Evolutionary conservation across 2,797 vertebrate species (phyloP), one percentile per base, ranked within the genome.

Genomic region (Clarias platycephalus): DNA sequence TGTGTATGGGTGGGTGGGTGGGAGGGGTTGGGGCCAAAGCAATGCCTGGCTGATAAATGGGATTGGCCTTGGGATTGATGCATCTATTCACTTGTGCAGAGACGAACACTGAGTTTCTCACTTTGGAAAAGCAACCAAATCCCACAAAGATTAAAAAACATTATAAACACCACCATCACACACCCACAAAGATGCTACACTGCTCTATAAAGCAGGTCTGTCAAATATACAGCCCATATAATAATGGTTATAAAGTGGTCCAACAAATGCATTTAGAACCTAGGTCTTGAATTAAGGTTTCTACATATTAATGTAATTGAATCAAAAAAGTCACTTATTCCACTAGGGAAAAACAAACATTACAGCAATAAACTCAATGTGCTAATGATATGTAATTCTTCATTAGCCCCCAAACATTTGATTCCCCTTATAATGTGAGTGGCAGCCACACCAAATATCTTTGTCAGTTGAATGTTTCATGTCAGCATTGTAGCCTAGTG

Each of bases 111-210:
- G 63, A 67, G 63, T 44, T 80, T 80, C 40, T 67, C 28, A 80
- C 63, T 80, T 9, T 49, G 16, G 64, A 57, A 31, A 53, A 70
- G 26, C 12, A 70, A 55, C 28, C 28, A 24, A 68, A 57, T 49
- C 80, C 57, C 49, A 55, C 57, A 68, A 67, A 44, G 72, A 28
- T 8, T 12, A 49, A 63, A 82, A 34, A 82, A 24, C 37, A 26
- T 86, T 87, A 85, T 85, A 74, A 90, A 86, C 89, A 90, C 86
- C 81, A 67, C 44, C 44, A 84, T 79, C 66, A 34, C 28, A 71
- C n/a, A 55, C 72, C 31, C 53, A 31, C 55, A 77, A 55, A 49
- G 2, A 13, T 3, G 4, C 26, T 4, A 37, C 37, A 37, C 31
- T 15, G 62, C 20, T n/a, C 31, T 16, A 40, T 37, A 62, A 78